Base-by-base conservation (phyloP, 2,797 vertebrate genomes). In the Anomalospiza imberbis region DNA sequence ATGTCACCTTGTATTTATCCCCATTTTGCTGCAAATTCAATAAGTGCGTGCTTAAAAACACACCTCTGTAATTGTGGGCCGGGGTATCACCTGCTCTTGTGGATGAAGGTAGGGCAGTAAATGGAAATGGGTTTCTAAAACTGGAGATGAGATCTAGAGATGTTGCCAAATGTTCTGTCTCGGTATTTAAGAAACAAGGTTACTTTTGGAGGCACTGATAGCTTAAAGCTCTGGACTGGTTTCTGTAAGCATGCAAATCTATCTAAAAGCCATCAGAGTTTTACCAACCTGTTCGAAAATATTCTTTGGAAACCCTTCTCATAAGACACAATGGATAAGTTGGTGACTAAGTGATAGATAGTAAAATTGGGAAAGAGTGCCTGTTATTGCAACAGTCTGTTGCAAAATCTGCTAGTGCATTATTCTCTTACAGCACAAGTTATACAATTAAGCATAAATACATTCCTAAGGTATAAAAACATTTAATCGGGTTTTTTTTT, bases 51-150 rank as follows among this genome's bases (percentile, higher is more conserved):
- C 32, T 93, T 90, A 60, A 79, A 79, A 77, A 32, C 9, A 50
- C 9, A 24, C 3, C 2, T 38, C 7, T 1, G 0, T 21, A 24
- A 68, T 91, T 1, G 3, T 20, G n/a, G 66, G 20, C 19, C 47
- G 79, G n/a, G 8, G 4, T 10, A 20, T 50, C 19, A 26, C 18
- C 74, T 79, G 40, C 16, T 79, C 1, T 50, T 71, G 26, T 47
- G 28, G 36, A 29, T 44, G 17, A 7, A 92, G 34, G 31, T 42
- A n/a, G 10, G 73, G 8, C 14, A 70, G 15, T n/a, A 28, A 60
- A 54, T 2, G 67, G 58, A 91, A 84, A 40, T 0, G 0, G 1
- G 1, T 66, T 77, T 88, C 26, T 60, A 55, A 81, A 92, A 53
- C 7, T 32, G 34, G 21, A 70, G 84, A 40, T 44, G 17, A 79